Base-by-base conservation (phyloP, 35 echinoderm and acorn worm species). In the Hemicentrotus pulcherrimus region DNA sequence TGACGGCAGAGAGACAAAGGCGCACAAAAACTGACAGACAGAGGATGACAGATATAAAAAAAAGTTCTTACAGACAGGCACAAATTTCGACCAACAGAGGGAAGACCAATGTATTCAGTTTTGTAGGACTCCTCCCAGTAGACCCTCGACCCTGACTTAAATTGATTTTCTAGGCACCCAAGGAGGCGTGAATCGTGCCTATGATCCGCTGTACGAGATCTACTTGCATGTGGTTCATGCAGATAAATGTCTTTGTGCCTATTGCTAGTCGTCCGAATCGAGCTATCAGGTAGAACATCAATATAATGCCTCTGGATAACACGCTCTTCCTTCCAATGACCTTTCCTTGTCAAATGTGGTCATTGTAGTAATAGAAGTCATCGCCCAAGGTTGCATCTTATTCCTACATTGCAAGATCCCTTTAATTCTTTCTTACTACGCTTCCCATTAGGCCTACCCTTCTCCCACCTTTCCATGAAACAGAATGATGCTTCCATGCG, bases 121-220 rank as follows among this genome's bases (percentile, higher is more conserved):
- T 78, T 22, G 65, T 78, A 22, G 65, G 65, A 78, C 65, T 78
- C 24, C 24, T 78, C 65, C 65, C 65, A 78, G 22, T 28, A 22
- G 4, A 22, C 65, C 65, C 24, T 18, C 65, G 65, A 78, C 65
- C 65, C 65, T 78, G 65, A 78, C 65, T 78, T 5, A 78, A 78
- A 78, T 78, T 78, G 65, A 78, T 78, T 78, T 78, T 78, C 19
- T n/a, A 22, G 65, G 65, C 65, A 78, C 19, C 65, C 65, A 78
- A 78, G 65, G 15, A 78, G 65, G 65, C 65, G 65, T 78, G 65
- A n/a, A 78, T 78, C 65, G 65, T 78, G 65, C 65, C 65, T 28
- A 78, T 78, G 65, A 78, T 78, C 65, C 65, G 65, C 65, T 78
- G 65, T 78, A 78, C 65, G 65, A 78, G 65, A 78, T 78, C 65